phyloP scores from a whole-genome alignment of 92 coral and sea anemone genomes.

The Phenganax marumi region DNA sequence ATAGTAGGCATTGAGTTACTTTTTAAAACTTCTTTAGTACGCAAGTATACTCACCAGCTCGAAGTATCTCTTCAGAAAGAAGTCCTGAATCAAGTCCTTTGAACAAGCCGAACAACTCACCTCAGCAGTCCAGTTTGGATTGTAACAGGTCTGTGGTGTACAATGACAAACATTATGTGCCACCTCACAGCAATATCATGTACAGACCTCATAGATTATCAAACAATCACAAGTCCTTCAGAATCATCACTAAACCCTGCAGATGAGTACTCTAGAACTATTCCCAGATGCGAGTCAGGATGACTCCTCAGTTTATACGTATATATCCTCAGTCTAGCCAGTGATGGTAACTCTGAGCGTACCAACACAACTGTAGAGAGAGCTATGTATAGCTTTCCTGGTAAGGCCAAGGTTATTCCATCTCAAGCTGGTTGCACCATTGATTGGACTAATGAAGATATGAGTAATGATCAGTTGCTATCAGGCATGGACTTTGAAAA shows the following conservation, averaged over 20 bases:
- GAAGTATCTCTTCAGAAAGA: not conserved
- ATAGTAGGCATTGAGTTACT: too few species aligned
- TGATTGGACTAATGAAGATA: too few species aligned
- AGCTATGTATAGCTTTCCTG: too few species aligned
- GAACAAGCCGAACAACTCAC: not conserved
- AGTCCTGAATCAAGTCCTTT: not conserved
- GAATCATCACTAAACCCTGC: not conserved
- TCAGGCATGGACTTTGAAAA: too few species aligned
- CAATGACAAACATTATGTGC: not conserved
- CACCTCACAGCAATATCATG: not conserved
- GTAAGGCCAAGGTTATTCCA: too few species aligned
- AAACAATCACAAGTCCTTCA: not conserved
- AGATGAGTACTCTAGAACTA: conserved; percentile 1
- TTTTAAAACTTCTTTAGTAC: not conserved
- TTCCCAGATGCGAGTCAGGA: not conserved
- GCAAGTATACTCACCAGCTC: not conserved
- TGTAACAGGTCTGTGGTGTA: not conserved
- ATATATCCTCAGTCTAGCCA: not conserved
- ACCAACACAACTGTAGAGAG: too few species aligned
- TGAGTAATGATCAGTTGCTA: too few species aligned
- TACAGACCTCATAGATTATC: not conserved
- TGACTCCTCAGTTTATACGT: not conserved
- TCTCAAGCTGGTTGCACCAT: too few species aligned
- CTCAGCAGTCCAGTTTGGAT: not conserved
- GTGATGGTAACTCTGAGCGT: not conserved